Percentiles rank a stretch among this genome's conserved stretches.
phyloP scores from a whole-genome alignment of 2,797 vertebrate species.

The Catharus ustulatus region DNA sequence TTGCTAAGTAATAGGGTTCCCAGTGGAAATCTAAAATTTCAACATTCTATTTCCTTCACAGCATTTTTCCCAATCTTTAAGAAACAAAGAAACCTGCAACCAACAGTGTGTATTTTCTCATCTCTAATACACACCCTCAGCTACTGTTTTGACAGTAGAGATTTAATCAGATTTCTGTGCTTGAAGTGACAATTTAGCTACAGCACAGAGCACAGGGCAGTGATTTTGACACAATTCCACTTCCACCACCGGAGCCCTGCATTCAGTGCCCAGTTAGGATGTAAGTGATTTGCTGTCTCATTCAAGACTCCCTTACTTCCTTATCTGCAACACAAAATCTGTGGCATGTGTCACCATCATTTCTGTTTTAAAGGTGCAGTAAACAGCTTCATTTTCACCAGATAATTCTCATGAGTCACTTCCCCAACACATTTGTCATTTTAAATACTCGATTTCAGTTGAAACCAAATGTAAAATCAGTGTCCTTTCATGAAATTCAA shows the following conservation, averaged over 20 bases:
- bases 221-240: not conserved
- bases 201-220: not conserved
- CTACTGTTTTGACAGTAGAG: not conserved
- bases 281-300: not conserved
- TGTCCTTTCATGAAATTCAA: conserved; percentile 23
- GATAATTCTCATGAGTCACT: conserved; percentile 5
- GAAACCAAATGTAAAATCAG: conserved; percentile 33
- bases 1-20: not conserved
- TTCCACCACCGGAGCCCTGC: not conserved
- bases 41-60: not conserved
- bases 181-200: not conserved
- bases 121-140: not conserved
- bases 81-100: conserved; percentile 6
- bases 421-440: not conserved
- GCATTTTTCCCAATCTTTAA: not conserved
- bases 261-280: not conserved
- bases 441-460: not conserved
- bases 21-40: conserved; percentile 9
- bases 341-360: not conserved
- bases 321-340: not conserved
- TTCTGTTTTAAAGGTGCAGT: conserved; percentile 18
- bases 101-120: not conserved
- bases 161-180: conserved; percentile 13
- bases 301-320: not conserved
- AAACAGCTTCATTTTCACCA: not conserved